phyloP scores from a whole-genome alignment of 2,113 vertebrate species.

The Cyprinodon brontotheroides region DNA sequence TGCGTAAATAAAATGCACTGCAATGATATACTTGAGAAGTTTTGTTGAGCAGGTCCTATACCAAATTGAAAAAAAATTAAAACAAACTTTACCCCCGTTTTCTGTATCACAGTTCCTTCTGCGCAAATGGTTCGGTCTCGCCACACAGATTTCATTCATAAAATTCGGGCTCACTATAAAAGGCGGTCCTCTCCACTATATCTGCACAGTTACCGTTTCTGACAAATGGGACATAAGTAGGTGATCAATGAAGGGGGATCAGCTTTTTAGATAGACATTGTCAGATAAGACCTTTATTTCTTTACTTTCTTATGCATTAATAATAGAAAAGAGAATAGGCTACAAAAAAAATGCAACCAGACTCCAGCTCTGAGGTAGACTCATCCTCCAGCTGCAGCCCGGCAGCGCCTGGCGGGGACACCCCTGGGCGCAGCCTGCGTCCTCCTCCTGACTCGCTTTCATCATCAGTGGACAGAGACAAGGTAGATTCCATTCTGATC shows the following conservation, averaged over 20 bases:
- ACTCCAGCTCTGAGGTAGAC: constrained; percentile 86
- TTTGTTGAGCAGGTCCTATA: not conserved
- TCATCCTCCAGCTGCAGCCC: constrained; percentile 90
- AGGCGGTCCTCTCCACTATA: constrained; percentile 75
- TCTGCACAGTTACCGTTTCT: constrained; percentile 66
- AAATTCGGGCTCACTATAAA: constrained; percentile 84
- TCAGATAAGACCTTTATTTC: not conserved
- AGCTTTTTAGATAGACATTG: not conserved
- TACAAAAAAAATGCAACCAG: constrained; percentile 82
- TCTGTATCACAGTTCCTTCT: constrained; percentile 31
- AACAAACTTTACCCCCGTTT: constrained; percentile 12
- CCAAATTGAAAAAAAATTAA: not conserved
- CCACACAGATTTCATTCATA: constrained; percentile 86
- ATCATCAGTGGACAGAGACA: constrained; percentile 82
- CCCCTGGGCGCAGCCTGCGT: constrained; percentile 85
- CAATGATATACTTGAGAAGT: not conserved
- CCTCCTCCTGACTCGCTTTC: constrained; percentile 85
- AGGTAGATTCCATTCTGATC: constrained; percentile 78
- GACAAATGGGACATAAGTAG: constrained; percentile 62
- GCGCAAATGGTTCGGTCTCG: constrained; percentile 77
- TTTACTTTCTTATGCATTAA: constrained; percentile 30
- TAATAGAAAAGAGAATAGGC: constrained; percentile 23
- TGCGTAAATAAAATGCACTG: not conserved
- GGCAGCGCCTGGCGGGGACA: constrained; percentile 90
- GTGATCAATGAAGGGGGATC: constrained; percentile 1